These are phyloP conservation scores for Laspeyria flexula DNA, from an alignment of 2,888 invertebrate genomes.

Conservation along the genomic window DNA sequence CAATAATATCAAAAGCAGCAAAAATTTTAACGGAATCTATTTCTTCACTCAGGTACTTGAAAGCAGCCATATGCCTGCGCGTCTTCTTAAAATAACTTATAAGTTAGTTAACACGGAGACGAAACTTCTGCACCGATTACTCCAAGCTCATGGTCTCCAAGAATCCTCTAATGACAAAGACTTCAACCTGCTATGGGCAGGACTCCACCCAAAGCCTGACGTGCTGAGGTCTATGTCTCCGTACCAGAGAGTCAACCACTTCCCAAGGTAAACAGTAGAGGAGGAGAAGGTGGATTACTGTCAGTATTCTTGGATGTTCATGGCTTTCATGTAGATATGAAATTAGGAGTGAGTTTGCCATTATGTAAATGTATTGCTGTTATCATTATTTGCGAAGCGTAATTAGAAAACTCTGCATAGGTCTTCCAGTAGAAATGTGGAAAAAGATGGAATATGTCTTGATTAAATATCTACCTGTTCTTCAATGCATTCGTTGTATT, in stretches of 20 bases:
- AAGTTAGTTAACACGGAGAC: conserved; percentile 94
- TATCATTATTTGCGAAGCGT: neutral
- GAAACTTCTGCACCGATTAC: conserved; percentile 90
- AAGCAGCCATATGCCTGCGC: conserved; percentile 87
- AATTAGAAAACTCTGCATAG: too few relatives aligned
- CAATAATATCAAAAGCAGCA: too few relatives aligned
- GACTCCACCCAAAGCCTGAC: conserved; percentile 96
- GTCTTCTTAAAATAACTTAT: conserved; percentile 90
- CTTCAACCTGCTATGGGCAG: conserved; percentile 97
- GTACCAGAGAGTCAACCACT: conserved; percentile 98
- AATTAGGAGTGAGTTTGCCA: neutral
- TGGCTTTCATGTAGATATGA: neutral
- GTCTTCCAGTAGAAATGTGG: too few relatives aligned
- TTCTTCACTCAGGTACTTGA: conserved; percentile 70
- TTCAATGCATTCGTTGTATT: too few relatives aligned
- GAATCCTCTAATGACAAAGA: conserved; percentile 88
- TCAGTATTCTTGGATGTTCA: conserved; percentile 34
- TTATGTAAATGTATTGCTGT: neutral
- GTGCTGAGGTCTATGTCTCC: conserved; percentile 91
- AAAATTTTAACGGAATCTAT: too few relatives aligned
- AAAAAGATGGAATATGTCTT: too few relatives aligned
- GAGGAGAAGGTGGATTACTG: conserved; percentile 34
- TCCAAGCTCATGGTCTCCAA: conserved; percentile 91
- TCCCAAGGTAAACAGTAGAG: conserved; percentile 89
- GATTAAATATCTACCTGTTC: too few relatives aligned